Conservation (phyloP, 53 echinoderm and acorn worm genomes). For the Zoroaster sp. region DNA sequence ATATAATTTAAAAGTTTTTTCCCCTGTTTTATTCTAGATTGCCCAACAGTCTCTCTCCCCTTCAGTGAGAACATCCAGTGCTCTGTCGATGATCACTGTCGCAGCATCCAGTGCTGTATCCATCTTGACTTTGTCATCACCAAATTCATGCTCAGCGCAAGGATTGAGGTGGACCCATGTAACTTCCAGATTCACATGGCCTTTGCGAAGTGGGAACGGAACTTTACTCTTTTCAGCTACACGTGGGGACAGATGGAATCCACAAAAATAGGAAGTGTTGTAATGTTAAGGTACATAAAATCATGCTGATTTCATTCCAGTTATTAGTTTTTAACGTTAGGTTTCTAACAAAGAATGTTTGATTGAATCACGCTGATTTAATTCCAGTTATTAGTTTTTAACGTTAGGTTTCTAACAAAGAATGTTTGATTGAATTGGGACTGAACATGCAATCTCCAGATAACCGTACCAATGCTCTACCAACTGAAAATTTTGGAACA, state of each 20-base stretch:
- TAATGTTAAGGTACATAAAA: not conserved
- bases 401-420: no score
- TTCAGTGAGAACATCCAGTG: constrained; percentile 39
- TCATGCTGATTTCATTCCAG: not conserved
- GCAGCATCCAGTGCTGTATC: constrained; percentile 43
- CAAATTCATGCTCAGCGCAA: not conserved
- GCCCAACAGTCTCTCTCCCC: constrained; percentile 42
- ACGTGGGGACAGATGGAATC: constrained; percentile 21
- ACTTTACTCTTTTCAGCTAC: constrained; percentile 37
- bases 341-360: no score
- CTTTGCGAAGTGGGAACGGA: constrained; percentile 35
- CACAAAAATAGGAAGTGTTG: not conserved
- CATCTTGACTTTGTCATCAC: constrained; percentile 39
- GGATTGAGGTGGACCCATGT: constrained; percentile 52
- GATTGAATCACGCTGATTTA: not conserved
- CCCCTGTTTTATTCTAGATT: not conserved
- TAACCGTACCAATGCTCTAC: no score
- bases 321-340: not conserved
- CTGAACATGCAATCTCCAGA: no score
- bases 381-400: no score
- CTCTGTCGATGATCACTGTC: constrained; percentile 41
- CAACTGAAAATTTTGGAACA: no score
- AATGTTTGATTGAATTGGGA: no score
- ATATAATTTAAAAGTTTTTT: not conserved
- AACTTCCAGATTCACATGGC: constrained; percentile 36